Percentiles rank a stretch among this genome's conserved stretches.
phyloP scores from a whole-genome alignment of 2,888 invertebrate species.

The Uloborus plumipes region DNA sequence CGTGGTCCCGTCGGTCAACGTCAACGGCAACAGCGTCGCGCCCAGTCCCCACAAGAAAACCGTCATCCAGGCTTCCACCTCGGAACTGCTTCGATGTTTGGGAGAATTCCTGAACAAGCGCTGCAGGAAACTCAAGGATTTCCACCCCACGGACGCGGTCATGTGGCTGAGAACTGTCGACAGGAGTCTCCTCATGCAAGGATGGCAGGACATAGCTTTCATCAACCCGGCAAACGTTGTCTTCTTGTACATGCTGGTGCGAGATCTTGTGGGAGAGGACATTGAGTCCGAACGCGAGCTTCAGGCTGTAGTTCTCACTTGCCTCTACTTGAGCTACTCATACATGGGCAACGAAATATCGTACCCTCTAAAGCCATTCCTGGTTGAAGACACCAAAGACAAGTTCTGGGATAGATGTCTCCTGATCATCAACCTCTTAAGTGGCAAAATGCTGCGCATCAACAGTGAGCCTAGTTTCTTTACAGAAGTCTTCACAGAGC shows the following conservation, averaged over 20 bases:
- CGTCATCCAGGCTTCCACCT: slow-evolving; percentile 88
- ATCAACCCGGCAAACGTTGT: slow-evolving; percentile 99
- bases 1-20: neutral
- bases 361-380: slow-evolving; percentile 98
- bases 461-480: slow-evolving; percentile 99
- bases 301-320: slow-evolving; percentile 95
- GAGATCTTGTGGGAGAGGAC: slow-evolving; percentile 84
- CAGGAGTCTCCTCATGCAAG: slow-evolving; percentile 93
- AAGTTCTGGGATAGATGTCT: slow-evolving; percentile 98
- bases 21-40: slow-evolving; percentile 50
- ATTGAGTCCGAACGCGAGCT: slow-evolving; percentile 88
- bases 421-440: slow-evolving; percentile 89
- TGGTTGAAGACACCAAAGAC: slow-evolving; percentile 95
- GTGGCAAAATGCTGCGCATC: slow-evolving; percentile 95
- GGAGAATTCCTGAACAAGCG: slow-evolving; percentile 89
- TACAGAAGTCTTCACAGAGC: slow-evolving; percentile 98
- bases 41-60: slow-evolving; percentile 63
- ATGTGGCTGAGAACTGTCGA: slow-evolving; percentile 99
- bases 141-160: slow-evolving; percentile 92
- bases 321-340: slow-evolving; percentile 97
- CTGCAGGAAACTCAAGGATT: slow-evolving; percentile 90
- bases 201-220: slow-evolving; percentile 99
- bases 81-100: slow-evolving; percentile 96
- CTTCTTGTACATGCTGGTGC: slow-evolving; percentile 97
- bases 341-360: slow-evolving; percentile 97